Conservation (phyloP, 1,140 invertebrate genomes). For the Ceratosolen fusciceps region DNA sequence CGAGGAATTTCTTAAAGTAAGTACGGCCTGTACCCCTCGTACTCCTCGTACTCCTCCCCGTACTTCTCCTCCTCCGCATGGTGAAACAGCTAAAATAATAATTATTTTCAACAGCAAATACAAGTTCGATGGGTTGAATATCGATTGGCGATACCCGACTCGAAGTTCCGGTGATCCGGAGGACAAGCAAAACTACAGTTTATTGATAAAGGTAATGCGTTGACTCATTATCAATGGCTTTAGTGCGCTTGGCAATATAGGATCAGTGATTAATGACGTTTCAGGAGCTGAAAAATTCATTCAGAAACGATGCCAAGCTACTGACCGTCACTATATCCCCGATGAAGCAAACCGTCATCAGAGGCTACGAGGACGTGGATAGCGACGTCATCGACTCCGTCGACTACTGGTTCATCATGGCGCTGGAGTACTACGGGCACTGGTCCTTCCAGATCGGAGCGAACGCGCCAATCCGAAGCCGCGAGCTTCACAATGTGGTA, state of each 20-base stretch:
- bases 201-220: conserved; percentile 10
- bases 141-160: conserved; percentile 40
- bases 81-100: no score
- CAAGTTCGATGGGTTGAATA: conserved; percentile 43
- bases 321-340: not conserved
- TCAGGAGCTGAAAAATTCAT: conserved; percentile 16
- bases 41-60: no score
- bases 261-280: no score
- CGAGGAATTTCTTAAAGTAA: conserved; percentile 4
- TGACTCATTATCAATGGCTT: no score
- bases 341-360: not conserved
- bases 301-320: not conserved
- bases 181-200: conserved; percentile 28
- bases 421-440: not conserved
- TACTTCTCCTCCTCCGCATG: no score
- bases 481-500: conserved; percentile 9
- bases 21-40: not conserved
- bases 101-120: conserved; percentile 28
- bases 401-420: conserved; percentile 45
- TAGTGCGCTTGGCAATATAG: no score
- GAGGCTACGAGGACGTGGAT: conserved; percentile 7
- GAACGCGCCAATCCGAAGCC: conserved; percentile 6
- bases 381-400: conserved; percentile 11
- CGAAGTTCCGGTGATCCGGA: not conserved
- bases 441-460: not conserved